Evolutionary conservation across 2,888 invertebrate species (phyloP).

Genomic region (Blera fallax): DNA sequence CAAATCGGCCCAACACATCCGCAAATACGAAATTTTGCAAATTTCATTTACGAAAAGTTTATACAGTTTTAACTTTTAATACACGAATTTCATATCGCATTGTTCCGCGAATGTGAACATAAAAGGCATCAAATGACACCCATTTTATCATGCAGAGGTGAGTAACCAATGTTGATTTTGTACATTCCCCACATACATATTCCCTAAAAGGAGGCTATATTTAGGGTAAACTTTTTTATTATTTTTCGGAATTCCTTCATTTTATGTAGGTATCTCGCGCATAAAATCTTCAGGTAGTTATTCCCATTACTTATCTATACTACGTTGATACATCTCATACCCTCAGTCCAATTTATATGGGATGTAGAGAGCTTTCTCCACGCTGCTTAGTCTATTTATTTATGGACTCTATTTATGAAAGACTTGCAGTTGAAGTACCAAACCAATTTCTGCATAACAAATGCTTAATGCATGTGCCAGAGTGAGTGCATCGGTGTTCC

Average conservation of each 20-base stretch:
- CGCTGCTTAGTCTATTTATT: constrained; percentile 2
- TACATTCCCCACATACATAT: neutral
- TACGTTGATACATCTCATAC: constrained; percentile 2
- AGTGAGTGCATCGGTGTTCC: constrained; percentile 18
- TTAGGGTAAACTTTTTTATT: constrained; percentile 14
- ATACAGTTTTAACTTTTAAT: neutral
- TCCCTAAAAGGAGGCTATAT: neutral
- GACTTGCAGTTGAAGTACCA: constrained; percentile 40
- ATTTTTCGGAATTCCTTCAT: neutral
- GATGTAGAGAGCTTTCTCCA: neutral
- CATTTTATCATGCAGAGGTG: neutral
- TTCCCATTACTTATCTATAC: constrained; percentile 36
- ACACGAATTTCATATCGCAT: neutral
- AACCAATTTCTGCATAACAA: constrained; percentile 46
- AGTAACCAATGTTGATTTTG: neutral
- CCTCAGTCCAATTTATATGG: neutral
- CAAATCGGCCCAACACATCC: neutral
- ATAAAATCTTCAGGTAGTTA: constrained; percentile 16
- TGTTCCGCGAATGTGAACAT: neutral
- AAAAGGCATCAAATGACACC: neutral
- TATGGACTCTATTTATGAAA: constrained; percentile 37
- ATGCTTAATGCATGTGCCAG: constrained; percentile 30
- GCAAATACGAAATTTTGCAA: neutral
- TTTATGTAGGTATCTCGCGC: neutral
- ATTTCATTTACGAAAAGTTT: neutral